Conservation (phyloP, 2,888 invertebrate genomes). For the Aplocera efformata region DNA sequence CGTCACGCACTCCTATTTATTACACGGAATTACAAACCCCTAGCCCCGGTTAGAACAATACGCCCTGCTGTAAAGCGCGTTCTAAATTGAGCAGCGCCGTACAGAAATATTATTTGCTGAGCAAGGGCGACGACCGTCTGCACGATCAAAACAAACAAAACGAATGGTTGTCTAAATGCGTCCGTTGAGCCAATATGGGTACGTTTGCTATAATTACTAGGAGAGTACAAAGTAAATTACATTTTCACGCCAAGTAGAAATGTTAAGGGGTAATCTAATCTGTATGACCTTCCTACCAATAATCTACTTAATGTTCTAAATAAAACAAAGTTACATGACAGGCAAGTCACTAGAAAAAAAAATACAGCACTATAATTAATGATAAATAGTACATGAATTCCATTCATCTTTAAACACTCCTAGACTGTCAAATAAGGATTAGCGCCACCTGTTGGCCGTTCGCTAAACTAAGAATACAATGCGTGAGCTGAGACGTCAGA, state of each 20-base stretch:
- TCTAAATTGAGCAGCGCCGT: constrained; percentile 52
- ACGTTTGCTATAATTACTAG: constrained; percentile 15
- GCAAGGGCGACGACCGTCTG: constrained; percentile 57
- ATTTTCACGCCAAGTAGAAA: neutral
- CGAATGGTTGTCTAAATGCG: constrained; percentile 36
- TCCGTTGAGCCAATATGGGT: constrained; percentile 27
- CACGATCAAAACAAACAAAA: constrained; percentile 46
- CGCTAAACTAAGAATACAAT: neutral
- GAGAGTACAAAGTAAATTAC: neutral
- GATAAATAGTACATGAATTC: too few relatives aligned
- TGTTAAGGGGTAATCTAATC: too few relatives aligned
- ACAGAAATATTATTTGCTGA: constrained; percentile 57
- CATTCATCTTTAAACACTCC: too few relatives aligned
- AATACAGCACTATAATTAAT: too few relatives aligned
- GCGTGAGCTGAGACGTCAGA: too few relatives aligned
- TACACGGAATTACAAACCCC: constrained; percentile 45
- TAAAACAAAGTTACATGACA: too few relatives aligned
- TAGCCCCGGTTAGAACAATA: constrained; percentile 20
- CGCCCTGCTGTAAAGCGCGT: constrained; percentile 36
- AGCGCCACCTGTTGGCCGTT: constrained; percentile 12
- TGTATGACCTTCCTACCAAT: too few relatives aligned
- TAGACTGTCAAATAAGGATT: too few relatives aligned
- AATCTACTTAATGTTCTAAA: too few relatives aligned
- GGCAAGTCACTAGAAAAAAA: too few relatives aligned
- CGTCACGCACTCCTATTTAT: constrained; percentile 70